Base-by-base conservation (phyloP, 2,797 vertebrate genomes). In the Myoxocephalus aenaeus region DNA sequence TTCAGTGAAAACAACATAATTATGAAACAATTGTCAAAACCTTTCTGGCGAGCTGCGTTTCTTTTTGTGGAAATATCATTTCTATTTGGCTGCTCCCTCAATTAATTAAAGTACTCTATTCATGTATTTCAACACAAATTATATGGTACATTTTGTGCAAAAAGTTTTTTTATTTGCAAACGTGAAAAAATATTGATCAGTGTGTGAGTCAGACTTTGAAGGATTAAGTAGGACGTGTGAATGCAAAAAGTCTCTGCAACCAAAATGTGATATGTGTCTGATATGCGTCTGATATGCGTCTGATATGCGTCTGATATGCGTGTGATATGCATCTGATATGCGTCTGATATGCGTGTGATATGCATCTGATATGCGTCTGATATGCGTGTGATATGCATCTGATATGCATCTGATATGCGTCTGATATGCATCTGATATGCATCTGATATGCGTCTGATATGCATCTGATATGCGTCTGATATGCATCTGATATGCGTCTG, bases 241-340 rank as follows among this genome's bases (percentile, higher is more conserved):
- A 75, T 58, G 46, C 70, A 71, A 83, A 82, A 76, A 72, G 48
- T 65, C 27, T 12, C 14, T 36, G 25, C n/a, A 58, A 71, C 44
- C 61, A 46, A 66, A 68, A 61, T 65, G 50, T 58, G 20, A 75
- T 77, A 84, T 86, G 78, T 74, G 83, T 65, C 53, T 48, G 25
- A 27, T 27, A 27, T 27, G 25, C 25, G 25, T 27, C 1, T 27
- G 25, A 27, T 27, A 27, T 27, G 25, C 25, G 2, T 27, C 25
- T 27, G 25, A 27, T 27, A 27, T 27, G 25, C 25, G 25, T 27
- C 1, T 27, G 25, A 27, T 27, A 27, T 27, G 25, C 25, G 2
- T 27, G 1, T 27, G 25, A 27, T 27, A 27, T 27, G 25, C 25
- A 2, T 27, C 1, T 27, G 25, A 27, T 27, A 27, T 27, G 25